A percentile compares a stretch with the other conserved stretches of the same genome.
Conservation (phyloP, 1,140 invertebrate species). For the Drosophila kohkoa region DNA sequence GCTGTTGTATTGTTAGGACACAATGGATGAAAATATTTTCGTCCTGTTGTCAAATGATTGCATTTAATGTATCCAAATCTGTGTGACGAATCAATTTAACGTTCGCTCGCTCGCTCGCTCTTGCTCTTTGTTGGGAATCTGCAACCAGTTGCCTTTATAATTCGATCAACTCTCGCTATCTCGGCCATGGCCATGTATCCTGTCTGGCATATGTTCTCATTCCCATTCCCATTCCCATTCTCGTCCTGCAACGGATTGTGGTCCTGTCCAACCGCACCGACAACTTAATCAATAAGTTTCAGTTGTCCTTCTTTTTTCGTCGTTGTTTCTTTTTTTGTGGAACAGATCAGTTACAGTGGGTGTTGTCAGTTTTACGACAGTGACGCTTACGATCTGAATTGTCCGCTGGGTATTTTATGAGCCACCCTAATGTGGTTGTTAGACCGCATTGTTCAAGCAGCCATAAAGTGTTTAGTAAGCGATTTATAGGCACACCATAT, state of each 20-base stretch:
- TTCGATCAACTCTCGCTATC: conserved; percentile 59
- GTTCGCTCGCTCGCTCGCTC: conserved; percentile 28
- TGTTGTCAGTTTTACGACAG: conserved; percentile 54
- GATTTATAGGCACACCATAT: conserved; percentile 26
- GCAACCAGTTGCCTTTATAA: conserved; percentile 74
- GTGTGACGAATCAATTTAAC: conserved; percentile 80
- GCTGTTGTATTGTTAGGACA: conserved; percentile 74
- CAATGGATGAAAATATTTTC: conserved; percentile 84
- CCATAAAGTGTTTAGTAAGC: conserved; percentile 46
- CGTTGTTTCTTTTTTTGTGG: conserved; percentile 2
- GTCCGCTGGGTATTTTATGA: conserved; percentile 35
- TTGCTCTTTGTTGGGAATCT: conserved; percentile 30
- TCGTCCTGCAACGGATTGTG: conserved; percentile 10
- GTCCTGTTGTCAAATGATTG: conserved; percentile 85
- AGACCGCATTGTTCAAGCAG: conserved; percentile 28
- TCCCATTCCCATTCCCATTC: conserved; percentile 7
- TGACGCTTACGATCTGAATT: conserved; percentile 12
- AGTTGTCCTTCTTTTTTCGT: background rate
- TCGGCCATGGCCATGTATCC: conserved; percentile 49
- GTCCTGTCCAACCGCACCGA: conserved; percentile 51
- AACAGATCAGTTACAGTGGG: conserved; percentile 50
- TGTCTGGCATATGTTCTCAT: conserved; percentile 56
- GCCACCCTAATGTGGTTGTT: conserved; percentile 49
- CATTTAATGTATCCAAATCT: conserved; percentile 84
- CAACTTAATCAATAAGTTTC: conserved; percentile 57